Evolutionary conservation across 2,113 vertebrate genomes (phyloP).

Genomic region (Aleadryas rufinucha): DNA sequence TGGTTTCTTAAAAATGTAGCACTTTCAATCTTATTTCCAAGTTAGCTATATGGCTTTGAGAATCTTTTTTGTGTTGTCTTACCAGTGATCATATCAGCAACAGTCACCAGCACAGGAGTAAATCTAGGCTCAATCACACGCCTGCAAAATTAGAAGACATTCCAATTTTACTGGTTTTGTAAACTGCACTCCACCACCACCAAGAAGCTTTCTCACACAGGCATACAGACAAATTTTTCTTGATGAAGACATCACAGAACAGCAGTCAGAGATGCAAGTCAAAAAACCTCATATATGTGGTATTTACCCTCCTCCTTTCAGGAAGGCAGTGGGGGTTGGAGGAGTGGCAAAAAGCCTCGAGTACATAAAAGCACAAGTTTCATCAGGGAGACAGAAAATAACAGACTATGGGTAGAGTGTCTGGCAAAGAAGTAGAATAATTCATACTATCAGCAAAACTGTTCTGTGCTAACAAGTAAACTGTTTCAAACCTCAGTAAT

Average conservation of each 20-base stretch:
- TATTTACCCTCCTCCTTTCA: background rate
- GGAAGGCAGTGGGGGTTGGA: background rate
- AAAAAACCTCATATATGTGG: background rate
- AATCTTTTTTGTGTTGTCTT: slow-evolving; percentile 20
- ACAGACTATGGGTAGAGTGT: background rate
- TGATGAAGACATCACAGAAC: background rate
- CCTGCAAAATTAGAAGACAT: slow-evolving; percentile 70
- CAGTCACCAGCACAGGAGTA: slow-evolving; percentile 79
- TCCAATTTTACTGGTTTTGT: background rate
- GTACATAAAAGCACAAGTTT: background rate
- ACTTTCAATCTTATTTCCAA: background rate
- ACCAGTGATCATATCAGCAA: slow-evolving; percentile 89
- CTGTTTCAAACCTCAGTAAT: background rate
- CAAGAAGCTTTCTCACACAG: background rate
- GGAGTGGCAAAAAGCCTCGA: background rate
- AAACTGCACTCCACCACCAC: background rate
- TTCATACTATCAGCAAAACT: background rate
- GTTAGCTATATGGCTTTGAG: background rate
- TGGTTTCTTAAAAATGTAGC: background rate
- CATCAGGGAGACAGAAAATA: background rate
- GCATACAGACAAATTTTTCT: background rate
- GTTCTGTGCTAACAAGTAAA: background rate
- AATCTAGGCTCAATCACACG: slow-evolving; percentile 87
- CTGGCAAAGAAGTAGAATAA: background rate
- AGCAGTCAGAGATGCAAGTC: background rate